phyloP scores from a whole-genome alignment of 2,888 invertebrate species.

The Arrhopalites spinosus region DNA sequence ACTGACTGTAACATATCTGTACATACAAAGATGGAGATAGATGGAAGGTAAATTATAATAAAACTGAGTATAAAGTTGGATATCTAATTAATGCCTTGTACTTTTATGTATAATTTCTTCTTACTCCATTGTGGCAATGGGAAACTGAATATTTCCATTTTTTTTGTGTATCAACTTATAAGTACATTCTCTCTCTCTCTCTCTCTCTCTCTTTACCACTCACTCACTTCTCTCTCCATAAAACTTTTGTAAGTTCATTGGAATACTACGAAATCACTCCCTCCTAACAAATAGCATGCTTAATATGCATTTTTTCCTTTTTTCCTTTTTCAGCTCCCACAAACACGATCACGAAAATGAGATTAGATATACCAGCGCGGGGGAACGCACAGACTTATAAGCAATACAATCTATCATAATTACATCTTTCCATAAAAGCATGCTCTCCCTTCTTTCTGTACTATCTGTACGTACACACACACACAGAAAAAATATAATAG shows the following conservation, averaged over 20 bases:
- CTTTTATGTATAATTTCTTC: slow-evolving; percentile 38
- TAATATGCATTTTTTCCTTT: slow-evolving; percentile 42
- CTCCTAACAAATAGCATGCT: slow-evolving; percentile 40
- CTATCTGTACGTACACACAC: too few relatives aligned
- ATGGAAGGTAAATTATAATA: not conserved
- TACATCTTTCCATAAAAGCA: slow-evolving; percentile 46
- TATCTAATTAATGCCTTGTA: slow-evolving; percentile 40
- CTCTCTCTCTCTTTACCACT: not conserved
- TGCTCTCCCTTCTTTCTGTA: too few relatives aligned
- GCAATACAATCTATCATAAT: slow-evolving; percentile 41
- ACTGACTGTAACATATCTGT: too few relatives aligned
- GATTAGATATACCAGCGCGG: slow-evolving; percentile 40
- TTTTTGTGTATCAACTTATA: slow-evolving; percentile 9
- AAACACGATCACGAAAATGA: slow-evolving; percentile 53
- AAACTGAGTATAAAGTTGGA: slow-evolving; percentile 1
- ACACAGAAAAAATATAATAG: not conserved
- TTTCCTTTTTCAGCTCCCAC: slow-evolving; percentile 44
- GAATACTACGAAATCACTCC: slow-evolving; percentile 23
- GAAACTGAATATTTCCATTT: slow-evolving; percentile 39
- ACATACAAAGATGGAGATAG: not conserved
- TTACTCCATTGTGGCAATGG: slow-evolving; percentile 25
- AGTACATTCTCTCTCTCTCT: not conserved
- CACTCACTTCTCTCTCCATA: not conserved
- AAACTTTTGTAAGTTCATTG: not conserved
- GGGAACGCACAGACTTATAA: slow-evolving; percentile 17